Evolutionary conservation across 2,113 vertebrate genomes (phyloP).

Genomic region (Leptosomus discolor): DNA sequence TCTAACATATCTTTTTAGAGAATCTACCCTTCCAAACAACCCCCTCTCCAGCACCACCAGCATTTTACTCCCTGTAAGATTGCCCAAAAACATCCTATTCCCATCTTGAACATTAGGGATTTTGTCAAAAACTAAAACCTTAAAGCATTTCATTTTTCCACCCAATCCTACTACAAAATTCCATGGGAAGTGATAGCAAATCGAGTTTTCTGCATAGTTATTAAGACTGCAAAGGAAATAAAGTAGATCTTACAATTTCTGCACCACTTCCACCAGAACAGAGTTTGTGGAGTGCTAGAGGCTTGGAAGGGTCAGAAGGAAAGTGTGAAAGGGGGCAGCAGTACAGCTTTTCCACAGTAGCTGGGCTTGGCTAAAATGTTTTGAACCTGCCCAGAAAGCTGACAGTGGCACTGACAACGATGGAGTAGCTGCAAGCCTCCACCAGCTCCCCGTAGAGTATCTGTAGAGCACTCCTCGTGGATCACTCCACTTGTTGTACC

Average conservation of each 20-base stretch:
- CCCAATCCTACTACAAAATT: not conserved
- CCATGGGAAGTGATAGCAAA: not conserved
- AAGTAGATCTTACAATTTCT: not conserved
- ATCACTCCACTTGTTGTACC: not conserved
- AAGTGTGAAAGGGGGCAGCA: not conserved
- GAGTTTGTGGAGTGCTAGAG: not conserved
- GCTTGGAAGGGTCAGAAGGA: not conserved
- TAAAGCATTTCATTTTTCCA: not conserved
- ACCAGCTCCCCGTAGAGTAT: not conserved
- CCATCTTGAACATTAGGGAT: not conserved
- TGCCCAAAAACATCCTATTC: not conserved
- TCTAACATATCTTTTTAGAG: slow-evolving; percentile 47
- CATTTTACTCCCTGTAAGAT: slow-evolving; percentile 10
- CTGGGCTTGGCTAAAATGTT: not conserved
- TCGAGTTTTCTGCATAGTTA: not conserved
- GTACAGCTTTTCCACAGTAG: not conserved
- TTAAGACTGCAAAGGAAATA: not conserved
- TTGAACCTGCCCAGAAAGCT: not conserved
- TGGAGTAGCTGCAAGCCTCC: not conserved
- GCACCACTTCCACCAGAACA: not conserved
- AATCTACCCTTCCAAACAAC: not conserved
- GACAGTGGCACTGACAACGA: not conserved
- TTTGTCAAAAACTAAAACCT: not conserved
- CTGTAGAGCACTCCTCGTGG: not conserved
- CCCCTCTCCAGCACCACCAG: slow-evolving; percentile 32